Conservation (phyloP, 64 coral and sea anemone genomes). For the Montipora foliosa region DNA sequence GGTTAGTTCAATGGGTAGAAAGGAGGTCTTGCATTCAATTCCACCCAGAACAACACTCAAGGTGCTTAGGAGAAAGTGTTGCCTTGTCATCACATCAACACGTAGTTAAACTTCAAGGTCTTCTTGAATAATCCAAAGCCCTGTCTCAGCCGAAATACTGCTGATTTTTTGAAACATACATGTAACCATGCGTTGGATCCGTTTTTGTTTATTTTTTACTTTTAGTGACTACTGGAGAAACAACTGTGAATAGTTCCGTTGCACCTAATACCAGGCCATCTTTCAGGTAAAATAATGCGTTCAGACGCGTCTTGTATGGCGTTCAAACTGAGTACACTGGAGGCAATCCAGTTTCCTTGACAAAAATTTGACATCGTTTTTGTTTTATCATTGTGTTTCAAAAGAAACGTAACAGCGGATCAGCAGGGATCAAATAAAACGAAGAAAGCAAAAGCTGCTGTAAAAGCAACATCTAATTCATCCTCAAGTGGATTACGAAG, state of each 20-base stretch:
- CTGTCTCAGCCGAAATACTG: neutral
- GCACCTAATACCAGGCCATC: neutral
- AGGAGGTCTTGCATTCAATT: no score
- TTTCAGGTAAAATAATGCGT: neutral
- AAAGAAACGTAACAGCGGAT: neutral
- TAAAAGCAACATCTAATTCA: neutral
- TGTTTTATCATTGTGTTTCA: neutral
- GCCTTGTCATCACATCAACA: no score
- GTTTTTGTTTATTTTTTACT: neutral
- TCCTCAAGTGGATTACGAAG: conserved; percentile 67
- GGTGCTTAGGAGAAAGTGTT: no score
- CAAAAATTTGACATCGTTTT: neutral
- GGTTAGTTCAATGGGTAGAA: no score
- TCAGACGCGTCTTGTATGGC: neutral
- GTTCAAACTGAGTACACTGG: neutral
- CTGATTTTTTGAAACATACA: neutral
- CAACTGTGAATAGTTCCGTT: neutral
- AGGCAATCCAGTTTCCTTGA: neutral
- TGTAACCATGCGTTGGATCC: neutral
- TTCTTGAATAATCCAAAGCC: no score
- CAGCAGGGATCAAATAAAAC: neutral
- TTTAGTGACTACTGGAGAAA: neutral
- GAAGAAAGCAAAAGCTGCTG: neutral
- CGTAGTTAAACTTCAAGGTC: no score
- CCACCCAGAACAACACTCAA: no score